Evolutionary conservation across 1,140 invertebrate species (phyloP), one percentile per base, ranked within the genome.

Genomic region (Drosophila azteca): DNA sequence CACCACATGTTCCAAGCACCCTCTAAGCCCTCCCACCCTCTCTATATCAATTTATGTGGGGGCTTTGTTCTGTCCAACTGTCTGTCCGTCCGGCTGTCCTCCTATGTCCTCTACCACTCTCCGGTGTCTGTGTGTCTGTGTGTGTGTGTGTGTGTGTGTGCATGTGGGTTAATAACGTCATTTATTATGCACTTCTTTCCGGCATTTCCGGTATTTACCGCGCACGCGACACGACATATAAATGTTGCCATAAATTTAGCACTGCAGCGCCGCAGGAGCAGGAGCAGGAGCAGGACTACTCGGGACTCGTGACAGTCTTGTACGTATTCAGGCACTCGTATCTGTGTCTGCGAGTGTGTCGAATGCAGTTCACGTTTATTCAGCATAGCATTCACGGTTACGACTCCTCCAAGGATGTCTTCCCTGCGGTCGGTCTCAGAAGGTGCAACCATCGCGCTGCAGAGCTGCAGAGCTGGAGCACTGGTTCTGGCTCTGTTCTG

Each of bases 101-200:
- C 64, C 49, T 51, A 68, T 69, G 66, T 69, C 64, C 66, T 68
- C 44, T 31, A 31, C 51, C 20, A 57, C 24, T 35, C 41, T 51
- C 46, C 13, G 9, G 35, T 39, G 35, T 39, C 35, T 11, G n/a
- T n/a, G n/a, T n/a, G n/a, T n/a, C n/a, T 57, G 46, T 48, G 59
- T 52, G 15, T 11, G 44, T 20, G 39, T 22, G 48, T 5, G 4
- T 26, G 24, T 45, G 62, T 58, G 49, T 77, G 77, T 87, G 62
- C 72, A 89, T 88, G 83, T 89, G 79, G 83, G 83, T 88, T 88
- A 88, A 88, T 88, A 88, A 88, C 83, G 79, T 88, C 83, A 88
- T 88, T 88, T 88, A 88, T 88, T 88, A 88, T 88, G 83, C 83
- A 89, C 83, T 88, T 89, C 83, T 87, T 88, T 83, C 84, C 84